Conservation (phyloP, 2,888 invertebrate species). For the Leptogaster cylindrica region DNA sequence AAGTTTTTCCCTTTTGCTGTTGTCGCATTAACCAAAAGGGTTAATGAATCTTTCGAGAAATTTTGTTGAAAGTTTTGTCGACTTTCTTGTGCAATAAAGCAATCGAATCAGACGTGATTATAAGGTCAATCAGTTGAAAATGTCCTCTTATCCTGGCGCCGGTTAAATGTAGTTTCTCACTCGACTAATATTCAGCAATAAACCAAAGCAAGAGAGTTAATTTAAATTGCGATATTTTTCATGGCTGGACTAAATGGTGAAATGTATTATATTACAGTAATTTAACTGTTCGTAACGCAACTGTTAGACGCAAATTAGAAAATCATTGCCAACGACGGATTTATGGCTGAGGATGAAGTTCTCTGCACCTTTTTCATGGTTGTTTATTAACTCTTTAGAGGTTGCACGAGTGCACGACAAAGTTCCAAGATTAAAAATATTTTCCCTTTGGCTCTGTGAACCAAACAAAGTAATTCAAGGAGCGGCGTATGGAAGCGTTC, state of each 20-base stretch:
- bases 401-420: too few relatives aligned
- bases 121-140: conserved; percentile 4
- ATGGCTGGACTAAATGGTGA: too few relatives aligned
- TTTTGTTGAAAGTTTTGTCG: conserved; percentile 5
- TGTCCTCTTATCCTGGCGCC: not conserved
- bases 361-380: too few relatives aligned
- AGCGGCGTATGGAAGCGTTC: too few relatives aligned
- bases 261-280: too few relatives aligned
- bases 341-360: conserved; percentile 8
- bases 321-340: conserved; percentile 7
- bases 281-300: too few relatives aligned
- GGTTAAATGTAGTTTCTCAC: not conserved
- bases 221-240: too few relatives aligned
- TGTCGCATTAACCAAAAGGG: conserved; percentile 11
- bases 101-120: conserved; percentile 6
- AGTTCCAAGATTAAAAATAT: too few relatives aligned
- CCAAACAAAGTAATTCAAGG: not conserved
- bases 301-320: conserved; percentile 12
- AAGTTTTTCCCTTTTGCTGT: not conserved
- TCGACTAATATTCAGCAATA: too few relatives aligned
- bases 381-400: not conserved
- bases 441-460: not conserved
- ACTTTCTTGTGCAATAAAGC: conserved; percentile 4
- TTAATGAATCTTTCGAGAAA: conserved; percentile 8
- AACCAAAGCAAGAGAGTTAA: too few relatives aligned